phyloP scores from a whole-genome alignment of 2,797 vertebrate species.

The Pagetopsis macropterus region DNA sequence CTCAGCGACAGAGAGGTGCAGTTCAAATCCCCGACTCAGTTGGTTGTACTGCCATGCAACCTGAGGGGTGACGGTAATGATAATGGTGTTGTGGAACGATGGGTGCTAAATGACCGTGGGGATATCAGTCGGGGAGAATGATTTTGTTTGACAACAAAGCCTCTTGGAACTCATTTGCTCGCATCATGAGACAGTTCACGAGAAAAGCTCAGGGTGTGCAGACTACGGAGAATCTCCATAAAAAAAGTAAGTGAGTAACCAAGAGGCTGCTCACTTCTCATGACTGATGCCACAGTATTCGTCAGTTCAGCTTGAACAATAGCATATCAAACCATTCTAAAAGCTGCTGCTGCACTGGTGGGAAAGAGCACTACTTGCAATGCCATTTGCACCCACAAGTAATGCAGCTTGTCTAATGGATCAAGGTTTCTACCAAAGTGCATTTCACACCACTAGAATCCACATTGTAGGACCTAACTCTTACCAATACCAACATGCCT shows the following conservation, averaged over 20 bases:
- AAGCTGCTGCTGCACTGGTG: conserved; percentile 30
- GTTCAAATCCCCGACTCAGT: conserved; percentile 57
- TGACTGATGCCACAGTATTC: conserved; percentile 32
- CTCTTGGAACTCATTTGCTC: conserved; percentile 17
- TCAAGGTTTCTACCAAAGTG: conserved; percentile 17
- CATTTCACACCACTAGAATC: conserved; percentile 28
- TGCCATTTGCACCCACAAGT: conserved; percentile 45
- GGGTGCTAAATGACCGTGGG: conserved; percentile 53
- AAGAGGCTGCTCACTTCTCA: conserved; percentile 19
- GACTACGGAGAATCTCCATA: conserved; percentile 2
- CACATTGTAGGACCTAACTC: conserved; percentile 2
- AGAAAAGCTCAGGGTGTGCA: conserved; percentile 3
- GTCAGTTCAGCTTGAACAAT: conserved; percentile 40
- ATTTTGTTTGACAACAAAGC: conserved; percentile 35
- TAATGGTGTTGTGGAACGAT: conserved; percentile 54
- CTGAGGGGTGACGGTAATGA: conserved; percentile 59
- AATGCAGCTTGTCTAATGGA: conserved; percentile 59
- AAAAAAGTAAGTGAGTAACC: conserved; percentile 8
- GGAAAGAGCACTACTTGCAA: conserved; percentile 27
- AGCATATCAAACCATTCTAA: conserved; percentile 26
- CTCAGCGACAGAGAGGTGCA: conserved; percentile 55
- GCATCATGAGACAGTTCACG: conserved; percentile 25
- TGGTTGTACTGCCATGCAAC: conserved; percentile 47
- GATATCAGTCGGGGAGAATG: conserved; percentile 33
- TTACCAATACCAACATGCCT: not conserved